phyloP scores from a whole-genome alignment of 2,113 vertebrate species.

The Verasper variegatus region DNA sequence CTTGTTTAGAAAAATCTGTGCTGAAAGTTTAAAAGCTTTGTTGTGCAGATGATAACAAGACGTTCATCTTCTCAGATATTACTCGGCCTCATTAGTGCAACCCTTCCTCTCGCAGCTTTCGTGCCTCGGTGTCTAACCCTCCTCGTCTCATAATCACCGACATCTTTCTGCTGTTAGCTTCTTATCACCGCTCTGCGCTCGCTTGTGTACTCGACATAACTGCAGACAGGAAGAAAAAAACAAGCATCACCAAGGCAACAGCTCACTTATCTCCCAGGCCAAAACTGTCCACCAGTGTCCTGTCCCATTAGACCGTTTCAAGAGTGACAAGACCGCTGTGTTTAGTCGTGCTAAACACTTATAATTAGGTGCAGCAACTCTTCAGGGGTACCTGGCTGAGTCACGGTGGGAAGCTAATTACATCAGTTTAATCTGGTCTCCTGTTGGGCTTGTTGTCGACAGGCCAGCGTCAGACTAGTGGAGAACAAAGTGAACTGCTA shows the following conservation, averaged over 20 bases:
- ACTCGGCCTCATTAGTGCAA: conserved; percentile 27
- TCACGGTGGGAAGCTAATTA: conserved; percentile 44
- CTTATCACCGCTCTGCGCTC: conserved; percentile 30
- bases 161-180: conserved; percentile 25
- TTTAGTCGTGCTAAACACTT: conserved; percentile 42
- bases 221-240: background rate
- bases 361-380: conserved; percentile 56
- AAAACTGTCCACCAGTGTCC: conserved; percentile 20
- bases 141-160: conserved; percentile 34
- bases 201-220: conserved; percentile 27
- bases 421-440: conserved; percentile 39
- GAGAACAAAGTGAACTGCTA: conserved; percentile 39
- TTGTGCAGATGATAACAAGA: conserved; percentile 25
- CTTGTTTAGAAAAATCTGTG: background rate
- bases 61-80: conserved; percentile 23
- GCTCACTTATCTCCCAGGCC: conserved; percentile 18
- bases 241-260: conserved; percentile 26
- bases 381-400: conserved; percentile 54
- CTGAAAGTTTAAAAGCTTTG: background rate
- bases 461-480: conserved; percentile 23
- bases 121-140: conserved; percentile 18
- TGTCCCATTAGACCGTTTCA: conserved; percentile 19
- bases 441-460: conserved; percentile 41
- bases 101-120: conserved; percentile 12
- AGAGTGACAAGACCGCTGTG: conserved; percentile 38